Evolutionary conservation across 2,797 vertebrate genomes (phyloP).

Genomic region (Pachyuromys duprasi): DNA sequence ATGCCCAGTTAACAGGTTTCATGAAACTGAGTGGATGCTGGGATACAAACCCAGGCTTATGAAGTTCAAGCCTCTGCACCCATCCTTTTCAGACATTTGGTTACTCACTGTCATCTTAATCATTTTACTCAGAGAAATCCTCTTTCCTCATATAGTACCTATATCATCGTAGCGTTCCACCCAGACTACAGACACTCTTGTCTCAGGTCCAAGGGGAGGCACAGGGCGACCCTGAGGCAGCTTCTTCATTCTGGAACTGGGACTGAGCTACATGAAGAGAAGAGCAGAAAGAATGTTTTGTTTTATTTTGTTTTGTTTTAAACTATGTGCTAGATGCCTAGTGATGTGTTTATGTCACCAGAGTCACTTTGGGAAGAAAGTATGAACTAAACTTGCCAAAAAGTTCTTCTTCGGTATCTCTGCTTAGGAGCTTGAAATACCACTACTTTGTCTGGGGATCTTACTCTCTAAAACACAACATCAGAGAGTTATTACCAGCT

Average conservation of each 20-base stretch:
- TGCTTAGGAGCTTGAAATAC: conserved; percentile 43
- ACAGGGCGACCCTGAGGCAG: conserved; percentile 93
- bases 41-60: neutral
- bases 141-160: conserved; percentile 86
- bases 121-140: neutral
- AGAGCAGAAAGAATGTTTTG: neutral
- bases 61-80: neutral
- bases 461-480: neutral
- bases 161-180: conserved; percentile 97
- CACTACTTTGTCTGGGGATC: neutral
- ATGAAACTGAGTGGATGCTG: neutral
- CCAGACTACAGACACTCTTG: conserved; percentile 97
- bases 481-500: neutral
- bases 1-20: neutral
- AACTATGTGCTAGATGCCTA: conserved; percentile 3
- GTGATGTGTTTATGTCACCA: neutral
- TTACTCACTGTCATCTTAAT: neutral
- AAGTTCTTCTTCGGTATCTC: conserved; percentile 28
- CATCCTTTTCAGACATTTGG: neutral
- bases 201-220: conserved; percentile 96
- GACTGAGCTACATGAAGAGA: conserved; percentile 89
- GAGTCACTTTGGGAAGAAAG: conserved; percentile 42
- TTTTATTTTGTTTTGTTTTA: neutral
- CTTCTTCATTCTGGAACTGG: conserved; percentile 93
- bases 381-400: conserved; percentile 34